Base-by-base conservation (phyloP, 2,888 invertebrate species). In the Diarsia mendica region DNA sequence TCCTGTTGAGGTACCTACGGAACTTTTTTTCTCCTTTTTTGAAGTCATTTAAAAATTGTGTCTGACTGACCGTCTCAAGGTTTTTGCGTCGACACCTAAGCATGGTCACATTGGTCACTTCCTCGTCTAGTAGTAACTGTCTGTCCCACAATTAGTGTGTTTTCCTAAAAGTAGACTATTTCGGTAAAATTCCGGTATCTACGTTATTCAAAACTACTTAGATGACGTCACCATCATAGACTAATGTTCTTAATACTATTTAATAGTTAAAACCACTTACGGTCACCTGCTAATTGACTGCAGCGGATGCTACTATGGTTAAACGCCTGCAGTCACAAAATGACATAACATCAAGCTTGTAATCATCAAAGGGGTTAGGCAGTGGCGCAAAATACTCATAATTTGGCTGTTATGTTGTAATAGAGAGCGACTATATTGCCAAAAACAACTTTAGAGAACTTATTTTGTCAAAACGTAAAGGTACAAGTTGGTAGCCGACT, bases 151-250 rank as follows among this genome's bases (percentile, higher is more conserved):
- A 39, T 55, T n/a, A 11, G 28, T 15, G 46, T 46, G 15, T 72
- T 72, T 72, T 58, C 58, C 58, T 48, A 18, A 18, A 11, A 5
- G 33, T n/a, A n/a, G 1, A 15, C 39, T 15, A 20, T 33, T n/a
- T 72, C 71, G n/a, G 3, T n/a, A 23, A 44, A 61, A 74, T 44
- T 51, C 28, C 28, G 39, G n/a, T 39, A 39, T 39, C 39, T 15
- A 23, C 4, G 18, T 23, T 15, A n/a, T n/a, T n/a, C 2, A 9
- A 20, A 0, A 53, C 48, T 44, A 28, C 5, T 23, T n/a, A 33
- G n/a, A 0, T 75, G 58, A 77, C 66, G 58, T 66, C 44, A 46
- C 0, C 44, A 46, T 15, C 0, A 10, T 3, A 11, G 6, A 15
- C 13, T 9, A 23, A 33, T 63, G 61, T 63, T 63, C n/a, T 23